Evolutionary conservation across 1,140 invertebrate genomes (phyloP), one percentile per base, ranked within the genome.

Genomic region (Drosophila sp.): DNA sequence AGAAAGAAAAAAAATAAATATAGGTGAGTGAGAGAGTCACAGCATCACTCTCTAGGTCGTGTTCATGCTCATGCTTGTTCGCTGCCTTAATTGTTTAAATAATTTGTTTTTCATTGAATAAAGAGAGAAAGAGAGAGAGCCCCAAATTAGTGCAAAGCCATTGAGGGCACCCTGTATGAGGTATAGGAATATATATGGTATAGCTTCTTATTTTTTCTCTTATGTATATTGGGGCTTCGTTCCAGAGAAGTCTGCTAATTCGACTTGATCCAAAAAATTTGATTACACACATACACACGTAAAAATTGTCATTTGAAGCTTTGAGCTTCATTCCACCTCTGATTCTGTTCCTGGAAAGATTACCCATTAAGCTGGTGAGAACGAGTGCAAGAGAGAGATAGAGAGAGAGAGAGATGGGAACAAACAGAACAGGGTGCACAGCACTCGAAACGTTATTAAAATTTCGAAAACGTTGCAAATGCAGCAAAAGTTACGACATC

Each of bases 361-460:
- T 10, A 50, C 44, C 8, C 44, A 10, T 50, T 50, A 23, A 41
- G 40, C 4, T 4, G n/a, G 40, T 0, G 40, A 3, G 11, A 41
- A 11, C 10, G 38, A 40, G 2, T 11, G 10, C 8, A 8, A 10
- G 8, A 40, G 8, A 11, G 38, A 47, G 44, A 25, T 17, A n/a
- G 44, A 65, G 40, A 63, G 3, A 5, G 25, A 65, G 47, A 38
- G 8, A 64, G 10, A 64, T 6, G 38, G 7, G 27, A 32, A 35
- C 56, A 57, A 38, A 61, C 38, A 40, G 60, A 62, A 33, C 23
- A 23, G 38, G 17, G 17, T 27, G 38, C 41, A 62, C 38, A 29
- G 38, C 41, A 62, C 38, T 41, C 38, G 41, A 62, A 62, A 62
- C 10, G 41, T 44, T 62, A 62, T 62, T 44, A 62, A 62, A 62